Evolutionary conservation across 64 coral and sea anemone genomes (phyloP).

Genomic region (Stichodactyla helianthus): DNA sequence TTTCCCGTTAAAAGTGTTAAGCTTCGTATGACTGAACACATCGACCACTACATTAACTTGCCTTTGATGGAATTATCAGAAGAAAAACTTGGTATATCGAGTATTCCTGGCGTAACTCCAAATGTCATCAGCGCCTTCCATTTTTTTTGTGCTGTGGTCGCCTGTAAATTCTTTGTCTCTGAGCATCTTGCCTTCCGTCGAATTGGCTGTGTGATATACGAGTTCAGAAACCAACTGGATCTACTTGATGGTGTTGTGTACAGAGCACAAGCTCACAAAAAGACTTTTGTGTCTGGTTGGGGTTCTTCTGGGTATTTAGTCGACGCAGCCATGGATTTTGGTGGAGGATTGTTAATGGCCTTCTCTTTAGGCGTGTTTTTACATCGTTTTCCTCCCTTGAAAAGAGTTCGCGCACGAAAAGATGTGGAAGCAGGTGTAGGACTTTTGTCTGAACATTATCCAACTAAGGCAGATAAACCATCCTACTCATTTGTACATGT

Average conservation of each 20-base stretch:
- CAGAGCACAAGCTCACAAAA: conserved; percentile 70
- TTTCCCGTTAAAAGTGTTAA: conserved; percentile 74
- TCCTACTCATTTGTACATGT: conserved; percentile 26
- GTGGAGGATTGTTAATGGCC: conserved; percentile 54
- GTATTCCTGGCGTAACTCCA: conserved; percentile 55
- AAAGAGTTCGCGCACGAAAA: conserved; percentile 20
- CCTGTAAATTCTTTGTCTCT: conserved; percentile 53
- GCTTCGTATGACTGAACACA: conserved; percentile 83
- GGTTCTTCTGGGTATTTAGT: conserved; percentile 76
- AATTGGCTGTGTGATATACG: conserved; percentile 49
- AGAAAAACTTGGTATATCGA: conserved; percentile 69
- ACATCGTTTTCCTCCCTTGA: conserved; percentile 60
- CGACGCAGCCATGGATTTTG: conserved; percentile 71
- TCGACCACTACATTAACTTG: conserved; percentile 65
- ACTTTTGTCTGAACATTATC: conserved; percentile 13
- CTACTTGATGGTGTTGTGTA: conserved; percentile 74
- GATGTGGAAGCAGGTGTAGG: conserved; percentile 61
- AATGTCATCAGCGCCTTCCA: conserved; percentile 79
- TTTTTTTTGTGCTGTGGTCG: conserved; percentile 58
- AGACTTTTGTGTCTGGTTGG: conserved; percentile 73
- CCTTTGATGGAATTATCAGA: conserved; percentile 61
- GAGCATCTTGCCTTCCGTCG: conserved; percentile 56
- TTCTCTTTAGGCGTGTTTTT: conserved; percentile 55
- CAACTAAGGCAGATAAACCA: conserved; percentile 44
- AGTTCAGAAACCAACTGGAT: conserved; percentile 65